phyloP scores from a whole-genome alignment of 2,113 vertebrate genomes.

The Ochotona princeps region DNA sequence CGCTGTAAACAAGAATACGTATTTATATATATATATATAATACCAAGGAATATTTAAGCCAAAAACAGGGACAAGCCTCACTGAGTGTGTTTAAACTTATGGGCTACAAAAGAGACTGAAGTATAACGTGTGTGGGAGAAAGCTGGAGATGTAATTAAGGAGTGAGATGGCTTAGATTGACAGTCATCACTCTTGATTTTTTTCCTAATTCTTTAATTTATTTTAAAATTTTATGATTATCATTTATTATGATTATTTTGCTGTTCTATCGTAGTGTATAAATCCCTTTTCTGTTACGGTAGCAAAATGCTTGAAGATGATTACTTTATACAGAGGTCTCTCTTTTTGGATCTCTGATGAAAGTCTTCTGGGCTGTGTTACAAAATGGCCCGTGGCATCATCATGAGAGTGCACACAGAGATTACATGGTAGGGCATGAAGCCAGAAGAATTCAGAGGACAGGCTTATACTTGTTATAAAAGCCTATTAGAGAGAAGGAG shows the following conservation, averaged over 20 bases:
- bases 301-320: no score
- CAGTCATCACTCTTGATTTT: not conserved
- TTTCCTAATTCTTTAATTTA: not conserved
- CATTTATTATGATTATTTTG: no score
- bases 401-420: no score
- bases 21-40: not conserved
- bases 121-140: not conserved
- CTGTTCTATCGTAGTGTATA: not conserved
- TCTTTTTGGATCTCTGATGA: no score
- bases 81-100: not conserved
- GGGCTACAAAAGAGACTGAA: conserved; percentile 10
- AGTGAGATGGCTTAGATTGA: not conserved
- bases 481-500: no score
- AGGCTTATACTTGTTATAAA: no score
- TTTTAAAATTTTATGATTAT: not conserved
- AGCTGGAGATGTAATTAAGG: not conserved
- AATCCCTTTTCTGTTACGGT: no score
- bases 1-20: not conserved
- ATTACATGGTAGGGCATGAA: no score
- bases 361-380: no score
- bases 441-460: no score
- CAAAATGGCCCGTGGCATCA: no score
- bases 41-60: not conserved
- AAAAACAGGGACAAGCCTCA: conserved; percentile 31
- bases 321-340: no score